Percentiles rank a stretch among this genome's conserved stretches.
Conservation (phyloP, 2,888 invertebrate genomes). For the Altica lythri region DNA sequence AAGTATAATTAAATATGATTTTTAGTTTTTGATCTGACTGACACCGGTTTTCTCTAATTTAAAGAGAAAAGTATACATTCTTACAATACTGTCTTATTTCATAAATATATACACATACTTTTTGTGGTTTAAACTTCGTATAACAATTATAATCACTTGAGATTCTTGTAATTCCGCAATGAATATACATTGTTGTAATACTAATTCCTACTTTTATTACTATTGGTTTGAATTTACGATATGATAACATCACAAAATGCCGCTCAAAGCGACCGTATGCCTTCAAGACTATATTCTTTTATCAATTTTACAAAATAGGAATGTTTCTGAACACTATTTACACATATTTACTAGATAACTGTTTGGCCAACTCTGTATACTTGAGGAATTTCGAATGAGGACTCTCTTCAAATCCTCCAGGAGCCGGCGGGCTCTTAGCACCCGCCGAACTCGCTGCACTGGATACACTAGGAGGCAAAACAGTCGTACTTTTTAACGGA, state of each 20-base stretch:
- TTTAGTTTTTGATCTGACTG: constrained; percentile 35
- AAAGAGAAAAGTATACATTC: constrained; percentile 49
- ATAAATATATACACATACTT: constrained; percentile 50
- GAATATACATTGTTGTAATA: constrained; percentile 46
- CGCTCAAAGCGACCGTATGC: constrained; percentile 52
- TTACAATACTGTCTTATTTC: constrained; percentile 57
- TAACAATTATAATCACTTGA: constrained; percentile 58
- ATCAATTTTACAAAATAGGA: constrained; percentile 46
- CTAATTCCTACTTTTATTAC: constrained; percentile 46
- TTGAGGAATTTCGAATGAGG: constrained; percentile 97
- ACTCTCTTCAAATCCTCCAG: constrained; percentile 78
- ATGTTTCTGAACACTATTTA: constrained; percentile 60
- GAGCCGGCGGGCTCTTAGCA: constrained; percentile 55
- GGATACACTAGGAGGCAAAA: constrained; percentile 42
- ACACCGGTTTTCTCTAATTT: constrained; percentile 26
- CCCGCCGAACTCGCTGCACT: constrained; percentile 43
- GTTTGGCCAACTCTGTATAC: constrained; percentile 98
- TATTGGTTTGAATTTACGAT: constrained; percentile 61
- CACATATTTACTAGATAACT: constrained; percentile 96
- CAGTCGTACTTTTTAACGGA: constrained; percentile 48
- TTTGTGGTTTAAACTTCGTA: constrained; percentile 57
- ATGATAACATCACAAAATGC: constrained; percentile 77
- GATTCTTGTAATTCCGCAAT: constrained; percentile 51
- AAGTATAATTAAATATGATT: constrained; percentile 31
- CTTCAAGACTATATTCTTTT: constrained; percentile 51